Base-by-base conservation (phyloP, 2,113 vertebrate species). In the Gopherus flavomarginatus region DNA sequence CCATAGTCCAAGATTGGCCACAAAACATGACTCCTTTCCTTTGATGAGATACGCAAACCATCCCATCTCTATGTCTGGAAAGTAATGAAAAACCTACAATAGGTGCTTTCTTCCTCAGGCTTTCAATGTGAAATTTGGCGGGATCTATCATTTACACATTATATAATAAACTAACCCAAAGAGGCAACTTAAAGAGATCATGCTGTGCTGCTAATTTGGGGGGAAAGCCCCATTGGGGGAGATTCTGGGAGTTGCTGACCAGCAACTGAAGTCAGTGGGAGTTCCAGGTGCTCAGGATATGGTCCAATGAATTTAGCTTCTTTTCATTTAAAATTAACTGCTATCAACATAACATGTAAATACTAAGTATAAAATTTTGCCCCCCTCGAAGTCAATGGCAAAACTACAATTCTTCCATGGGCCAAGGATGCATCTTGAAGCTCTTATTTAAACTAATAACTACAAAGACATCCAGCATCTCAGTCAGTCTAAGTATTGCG, bases 81-180 rank as follows among this genome's bases (percentile, higher is more conserved):
- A 14, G 10, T 96, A 87, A 56, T 83, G 77, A 95, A 96, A 92
- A 42, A 90, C 42, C 84, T 81, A 85, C 57, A 96, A 93, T 14
- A 16, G 53, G 7, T 2, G 5, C 69, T 88, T 44, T 77, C 85
- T 94, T 92, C 35, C 7, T 17, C 27, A 90, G 59, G 6, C 14
- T 87, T 72, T 80, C 86, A 89, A 84, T 81, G 90, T 50, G 77
- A 90, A 93, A 84, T 47, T 65, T 72, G 72, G 42, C 44, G 72
- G 24, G 24, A 90, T 87, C 57, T 5, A 82, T 84, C 6, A 65
- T 88, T 90, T 90, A 89, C 57, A 90, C 4, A 87, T 9, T 42
- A 84, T 56, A 21, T 12, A 79, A 11, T 54, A 16, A 42, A 77
- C 62, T 84, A 50, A 69, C 17, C 35, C 16, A 69, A 31, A 35